These are phyloP conservation scores for Emmelina monodactyla DNA, from an alignment of 2,888 invertebrate species.

Conservation along the genomic window DNA sequence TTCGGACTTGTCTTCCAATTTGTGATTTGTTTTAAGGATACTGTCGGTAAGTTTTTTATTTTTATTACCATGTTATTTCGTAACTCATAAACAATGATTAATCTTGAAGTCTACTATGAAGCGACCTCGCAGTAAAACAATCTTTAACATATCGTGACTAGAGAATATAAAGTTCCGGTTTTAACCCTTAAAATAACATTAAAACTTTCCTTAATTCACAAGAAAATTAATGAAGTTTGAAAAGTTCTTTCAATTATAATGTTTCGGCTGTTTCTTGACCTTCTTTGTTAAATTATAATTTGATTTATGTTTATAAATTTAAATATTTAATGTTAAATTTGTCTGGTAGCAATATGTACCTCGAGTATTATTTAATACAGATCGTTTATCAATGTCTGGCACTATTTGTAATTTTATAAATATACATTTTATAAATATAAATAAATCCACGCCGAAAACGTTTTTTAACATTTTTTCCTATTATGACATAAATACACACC, in stretches of 20 bases:
- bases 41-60: constrained; percentile 36
- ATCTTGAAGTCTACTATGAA: background rate
- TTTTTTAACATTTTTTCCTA: too few species aligned
- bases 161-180: constrained; percentile 14
- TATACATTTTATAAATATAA: too few species aligned
- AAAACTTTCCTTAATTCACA: constrained; percentile 11
- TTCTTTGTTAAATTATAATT: background rate
- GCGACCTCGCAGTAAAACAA: constrained; percentile 12
- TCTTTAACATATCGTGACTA: constrained; percentile 18
- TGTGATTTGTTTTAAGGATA: constrained; percentile 61
- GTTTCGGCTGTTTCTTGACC: background rate
- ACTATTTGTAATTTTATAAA: too few species aligned
- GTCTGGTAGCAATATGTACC: too few species aligned
- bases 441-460: too few species aligned
- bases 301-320: too few species aligned
- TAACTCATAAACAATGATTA: background rate
- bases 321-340: too few species aligned
- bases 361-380: too few species aligned
- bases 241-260: background rate
- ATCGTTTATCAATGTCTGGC: too few species aligned
- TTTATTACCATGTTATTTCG: background rate
- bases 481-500: too few species aligned
- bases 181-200: constrained; percentile 8
- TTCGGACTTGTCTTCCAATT: constrained; percentile 62
- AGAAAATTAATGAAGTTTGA: constrained; percentile 3